phyloP scores from a whole-genome alignment of 1,140 invertebrate species.

The Zaprionus vittiger region DNA sequence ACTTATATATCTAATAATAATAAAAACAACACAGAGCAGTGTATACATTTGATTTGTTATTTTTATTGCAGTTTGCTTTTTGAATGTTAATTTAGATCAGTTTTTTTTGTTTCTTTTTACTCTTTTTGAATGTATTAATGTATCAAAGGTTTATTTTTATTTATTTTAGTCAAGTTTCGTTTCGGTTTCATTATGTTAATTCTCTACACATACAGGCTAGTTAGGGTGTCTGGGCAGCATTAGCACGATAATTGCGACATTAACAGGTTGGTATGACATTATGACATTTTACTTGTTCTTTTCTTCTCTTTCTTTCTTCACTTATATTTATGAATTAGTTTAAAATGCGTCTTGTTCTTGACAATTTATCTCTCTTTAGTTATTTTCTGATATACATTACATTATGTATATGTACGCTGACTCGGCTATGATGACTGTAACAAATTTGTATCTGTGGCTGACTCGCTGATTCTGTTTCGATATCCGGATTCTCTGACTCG shows the following conservation, averaged over 20 bases:
- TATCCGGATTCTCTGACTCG: slow-evolving; percentile 43
- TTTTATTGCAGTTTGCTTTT: slow-evolving; percentile 67
- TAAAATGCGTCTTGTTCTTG: slow-evolving; percentile 43
- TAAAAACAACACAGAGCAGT: slow-evolving; percentile 30
- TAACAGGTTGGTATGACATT: slow-evolving; percentile 48
- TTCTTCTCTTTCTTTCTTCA: not conserved
- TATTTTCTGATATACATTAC: slow-evolving; percentile 37
- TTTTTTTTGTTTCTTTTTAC: slow-evolving; percentile 4
- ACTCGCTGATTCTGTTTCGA: slow-evolving; percentile 33
- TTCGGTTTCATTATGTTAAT: slow-evolving; percentile 48
- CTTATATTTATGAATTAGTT: slow-evolving; percentile 43
- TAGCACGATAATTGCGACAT: slow-evolving; percentile 59
- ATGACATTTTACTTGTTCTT: slow-evolving; percentile 25
- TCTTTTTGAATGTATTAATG: slow-evolving; percentile 45
- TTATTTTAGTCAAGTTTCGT: slow-evolving; percentile 49
- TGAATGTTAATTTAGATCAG: slow-evolving; percentile 53
- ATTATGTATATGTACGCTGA: slow-evolving; percentile 47
- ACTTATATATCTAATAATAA: slow-evolving; percentile 13
- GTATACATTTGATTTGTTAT: slow-evolving; percentile 23
- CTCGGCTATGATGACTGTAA: slow-evolving; percentile 54
- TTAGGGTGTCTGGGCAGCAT: slow-evolving; percentile 49
- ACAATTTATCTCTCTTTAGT: slow-evolving; percentile 39
- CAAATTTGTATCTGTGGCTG: slow-evolving; percentile 44
- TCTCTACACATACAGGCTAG: slow-evolving; percentile 71
- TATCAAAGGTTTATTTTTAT: slow-evolving; percentile 68